Base-by-base conservation (phyloP, 2,797 vertebrate genomes). In the Hybognathus amarus region DNA sequence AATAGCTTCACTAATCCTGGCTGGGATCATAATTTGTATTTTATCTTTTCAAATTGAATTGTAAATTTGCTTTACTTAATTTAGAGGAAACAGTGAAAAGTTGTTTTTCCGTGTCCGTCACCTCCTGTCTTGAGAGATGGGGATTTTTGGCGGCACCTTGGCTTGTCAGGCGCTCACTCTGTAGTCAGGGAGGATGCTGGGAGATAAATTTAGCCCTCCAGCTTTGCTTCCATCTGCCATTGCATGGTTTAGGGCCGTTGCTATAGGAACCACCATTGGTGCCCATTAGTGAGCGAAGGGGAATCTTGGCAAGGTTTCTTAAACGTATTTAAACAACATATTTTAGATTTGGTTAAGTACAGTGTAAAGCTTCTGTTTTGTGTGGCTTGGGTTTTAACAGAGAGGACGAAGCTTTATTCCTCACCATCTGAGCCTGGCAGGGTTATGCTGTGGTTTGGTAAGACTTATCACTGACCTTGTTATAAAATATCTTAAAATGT, bases 141-240 rank as follows among this genome's bases (percentile, higher is more conserved):
- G 86, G 85, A 88, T 89, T 87, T 73, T 84, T 86, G 85, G 89
- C 84, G 90, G 90, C 91, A 91, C 90, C 91, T 91, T 87, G 84
- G 85, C 83, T 89, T 81, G 64, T 63, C 81, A 82, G 69, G 79
- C 89, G 52, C 84, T 90, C 90, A 85, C 90, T 91, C 87, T 91
- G 89, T 92, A 93, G 90, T 93, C 90, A 85, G 89, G 87, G 90
- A 94, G 93, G 93, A 94, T 95, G 91, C 94, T 94, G 90, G 90
- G 90, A 94, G 94, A 95, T 95, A 95, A 94, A 95, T 95, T 94
- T 95, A 95, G 94, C 94, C 94, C 91, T 94, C 92, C 90, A 94
- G 93, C 93, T 94, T 93, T 94, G 91, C 92, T 92, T 95, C 94
- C 94, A 95, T 95, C 95, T 95, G 94, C 93, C 94, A 92, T 93